A percentile compares a stretch with the other conserved stretches of the same genome.
phyloP scores from a whole-genome alignment of 1,140 invertebrate genomes.

The Dendroctonus ponderosae region DNA sequence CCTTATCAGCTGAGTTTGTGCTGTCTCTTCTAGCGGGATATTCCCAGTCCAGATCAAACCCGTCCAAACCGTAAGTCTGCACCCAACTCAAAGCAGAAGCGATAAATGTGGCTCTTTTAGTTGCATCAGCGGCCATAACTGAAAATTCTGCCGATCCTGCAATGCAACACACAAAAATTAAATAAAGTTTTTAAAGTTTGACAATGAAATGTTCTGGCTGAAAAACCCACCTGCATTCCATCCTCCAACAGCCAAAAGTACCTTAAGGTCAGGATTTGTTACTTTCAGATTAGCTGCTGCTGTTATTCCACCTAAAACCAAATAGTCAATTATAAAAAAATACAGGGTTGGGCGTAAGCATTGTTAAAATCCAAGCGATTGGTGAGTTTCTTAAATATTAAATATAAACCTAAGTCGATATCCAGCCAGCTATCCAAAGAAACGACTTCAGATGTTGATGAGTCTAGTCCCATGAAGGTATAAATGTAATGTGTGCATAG shows the following conservation, averaged over 20 bases:
- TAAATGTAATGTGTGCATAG: constrained; percentile 76
- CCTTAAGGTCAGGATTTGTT: constrained; percentile 64
- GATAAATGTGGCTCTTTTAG: constrained; percentile 60
- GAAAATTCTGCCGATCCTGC: constrained; percentile 63
- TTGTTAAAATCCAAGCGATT: neutral
- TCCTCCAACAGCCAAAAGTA: constrained; percentile 71
- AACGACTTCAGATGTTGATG: constrained; percentile 51
- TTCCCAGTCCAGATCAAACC: constrained; percentile 81
- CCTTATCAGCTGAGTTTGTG: constrained; percentile 50
- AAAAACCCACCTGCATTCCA: constrained; percentile 65
- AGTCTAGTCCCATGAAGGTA: constrained; percentile 64
- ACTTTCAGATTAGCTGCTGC: constrained; percentile 61
- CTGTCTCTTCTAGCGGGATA: constrained; percentile 70
- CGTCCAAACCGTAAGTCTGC: constrained; percentile 70
- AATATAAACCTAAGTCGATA: constrained; percentile 42
- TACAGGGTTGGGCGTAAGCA: neutral
- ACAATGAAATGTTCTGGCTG: neutral
- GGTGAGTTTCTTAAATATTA: too few species aligned
- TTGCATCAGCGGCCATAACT: constrained; percentile 47
- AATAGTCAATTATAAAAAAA: neutral
- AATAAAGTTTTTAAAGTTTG: neutral
- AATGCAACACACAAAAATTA: neutral
- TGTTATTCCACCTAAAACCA: constrained; percentile 29
- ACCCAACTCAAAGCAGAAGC: constrained; percentile 60
- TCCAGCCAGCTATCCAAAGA: constrained; percentile 67